phyloP scores from a whole-genome alignment of 2,797 vertebrate species.

The Lacerta bilineata region DNA sequence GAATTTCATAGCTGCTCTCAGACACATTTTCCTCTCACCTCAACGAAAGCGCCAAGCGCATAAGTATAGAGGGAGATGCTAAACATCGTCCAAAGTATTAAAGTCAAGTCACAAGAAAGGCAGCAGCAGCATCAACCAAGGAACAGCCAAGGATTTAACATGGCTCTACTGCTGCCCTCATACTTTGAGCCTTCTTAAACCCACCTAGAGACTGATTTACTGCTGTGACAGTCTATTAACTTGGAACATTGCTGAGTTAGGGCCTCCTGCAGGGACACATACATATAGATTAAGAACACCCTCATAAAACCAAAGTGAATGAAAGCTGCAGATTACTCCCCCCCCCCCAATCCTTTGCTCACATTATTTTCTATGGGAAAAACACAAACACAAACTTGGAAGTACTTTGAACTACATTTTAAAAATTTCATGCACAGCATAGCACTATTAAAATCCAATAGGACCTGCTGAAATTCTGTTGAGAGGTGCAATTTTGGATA shows the following conservation, averaged over 20 bases:
- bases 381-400: slow-evolving; percentile 46
- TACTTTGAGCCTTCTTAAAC: not conserved
- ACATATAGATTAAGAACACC: not conserved
- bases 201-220: not conserved
- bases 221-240: slow-evolving; percentile 42
- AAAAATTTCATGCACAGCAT: slow-evolving; percentile 59
- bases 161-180: not conserved
- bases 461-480: slow-evolving; percentile 33
- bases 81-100: slow-evolving; percentile 16
- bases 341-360: slow-evolving; percentile 30
- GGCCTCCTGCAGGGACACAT: not conserved
- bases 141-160: slow-evolving; percentile 28
- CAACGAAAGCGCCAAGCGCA: not conserved
- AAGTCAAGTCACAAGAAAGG: slow-evolving; percentile 17
- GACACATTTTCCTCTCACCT: not conserved
- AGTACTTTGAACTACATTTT: slow-evolving; percentile 57
- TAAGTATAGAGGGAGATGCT: not conserved
- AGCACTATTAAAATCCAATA: slow-evolving; percentile 57
- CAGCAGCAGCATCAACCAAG: not conserved
- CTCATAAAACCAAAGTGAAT: slow-evolving; percentile 53
- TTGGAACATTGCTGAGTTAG: slow-evolving; percentile 35
- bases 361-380: slow-evolving; percentile 12
- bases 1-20: slow-evolving; percentile 51
- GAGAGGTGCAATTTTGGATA: slow-evolving; percentile 39
- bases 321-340: slow-evolving; percentile 26